These are phyloP conservation scores for Ameiurus melas DNA, from an alignment of 2,113 vertebrate genomes.

Conservation along the genomic window DNA sequence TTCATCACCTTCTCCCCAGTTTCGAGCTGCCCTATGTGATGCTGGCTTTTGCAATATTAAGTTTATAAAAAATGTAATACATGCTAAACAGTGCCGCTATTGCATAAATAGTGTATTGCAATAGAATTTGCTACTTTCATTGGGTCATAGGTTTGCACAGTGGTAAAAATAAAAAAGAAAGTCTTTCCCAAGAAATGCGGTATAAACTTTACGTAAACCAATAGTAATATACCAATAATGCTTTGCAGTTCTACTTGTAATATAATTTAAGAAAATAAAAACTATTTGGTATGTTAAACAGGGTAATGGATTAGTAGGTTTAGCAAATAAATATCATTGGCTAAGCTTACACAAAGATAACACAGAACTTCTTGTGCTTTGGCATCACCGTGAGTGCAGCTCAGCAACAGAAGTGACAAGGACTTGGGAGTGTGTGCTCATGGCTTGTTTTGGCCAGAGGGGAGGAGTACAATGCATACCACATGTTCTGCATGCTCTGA, in stretches of 20 bases:
- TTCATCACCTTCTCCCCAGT: constrained; percentile 30
- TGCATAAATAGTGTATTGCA: constrained; percentile 39
- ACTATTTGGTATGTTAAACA: constrained; percentile 19
- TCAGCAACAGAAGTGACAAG: not conserved
- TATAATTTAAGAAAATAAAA: constrained; percentile 9
- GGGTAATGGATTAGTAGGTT: constrained; percentile 18
- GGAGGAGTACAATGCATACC: constrained; percentile 3
- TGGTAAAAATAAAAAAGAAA: constrained; percentile 26
- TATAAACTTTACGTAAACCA: constrained; percentile 4
- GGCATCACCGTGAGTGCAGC: not conserved
- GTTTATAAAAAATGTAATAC: constrained; percentile 38
- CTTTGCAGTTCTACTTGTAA: constrained; percentile 15
- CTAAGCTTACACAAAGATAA: not conserved
- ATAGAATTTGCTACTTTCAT: constrained; percentile 28
- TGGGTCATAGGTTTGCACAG: constrained; percentile 22
- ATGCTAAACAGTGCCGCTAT: constrained; percentile 31
- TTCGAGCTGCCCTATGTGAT: constrained; percentile 21
- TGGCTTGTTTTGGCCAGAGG: not conserved
- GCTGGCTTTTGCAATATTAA: constrained; percentile 28
- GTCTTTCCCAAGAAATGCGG: not conserved
- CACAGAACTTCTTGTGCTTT: constrained; percentile 9
- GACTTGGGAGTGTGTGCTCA: not conserved
- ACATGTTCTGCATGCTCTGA: constrained; percentile 42
- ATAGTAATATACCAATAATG: constrained; percentile 26
- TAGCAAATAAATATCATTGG: constrained; percentile 19